Evolutionary conservation across 2,888 invertebrate genomes (phyloP).

Genomic region (Drosophila mulleri): DNA sequence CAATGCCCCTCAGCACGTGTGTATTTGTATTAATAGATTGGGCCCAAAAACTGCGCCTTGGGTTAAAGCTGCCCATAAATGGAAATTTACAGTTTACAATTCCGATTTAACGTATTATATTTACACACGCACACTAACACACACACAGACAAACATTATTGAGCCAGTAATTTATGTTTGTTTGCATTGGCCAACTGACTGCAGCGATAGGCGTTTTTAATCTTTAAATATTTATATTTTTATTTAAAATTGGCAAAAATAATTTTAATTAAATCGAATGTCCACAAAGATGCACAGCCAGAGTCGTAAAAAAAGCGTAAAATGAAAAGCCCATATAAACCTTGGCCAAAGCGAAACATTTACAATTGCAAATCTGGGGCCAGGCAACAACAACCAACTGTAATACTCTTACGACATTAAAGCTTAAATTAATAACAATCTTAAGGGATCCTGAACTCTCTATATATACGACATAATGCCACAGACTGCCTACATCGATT

Average conservation of each 20-base stretch:
- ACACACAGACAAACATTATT: constrained; percentile 5
- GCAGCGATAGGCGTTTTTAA: constrained; percentile 19
- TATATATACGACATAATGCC: background rate
- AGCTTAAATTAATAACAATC: background rate
- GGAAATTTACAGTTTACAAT: constrained; percentile 65
- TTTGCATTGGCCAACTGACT: constrained; percentile 21
- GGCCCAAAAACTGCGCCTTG: constrained; percentile 29
- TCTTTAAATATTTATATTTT: constrained; percentile 28
- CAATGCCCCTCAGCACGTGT: constrained; percentile 3
- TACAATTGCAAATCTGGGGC: background rate
- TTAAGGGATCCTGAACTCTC: background rate
- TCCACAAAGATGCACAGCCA: constrained; percentile 4
- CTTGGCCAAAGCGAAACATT: constrained; percentile 3
- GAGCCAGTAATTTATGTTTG: constrained; percentile 59
- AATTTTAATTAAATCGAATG: constrained; percentile 28
- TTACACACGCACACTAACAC: constrained; percentile 30
- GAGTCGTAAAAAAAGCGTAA: background rate
- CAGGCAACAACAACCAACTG: background rate
- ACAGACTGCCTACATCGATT: background rate
- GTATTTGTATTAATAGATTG: constrained; percentile 66
- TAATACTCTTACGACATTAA: background rate
- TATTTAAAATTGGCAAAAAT: constrained; percentile 24
- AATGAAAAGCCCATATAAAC: background rate
- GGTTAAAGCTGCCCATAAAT: constrained; percentile 37
- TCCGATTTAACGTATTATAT: constrained; percentile 64